Base-by-base conservation (phyloP, 2,888 invertebrate species). In the Oligia latruncula region DNA sequence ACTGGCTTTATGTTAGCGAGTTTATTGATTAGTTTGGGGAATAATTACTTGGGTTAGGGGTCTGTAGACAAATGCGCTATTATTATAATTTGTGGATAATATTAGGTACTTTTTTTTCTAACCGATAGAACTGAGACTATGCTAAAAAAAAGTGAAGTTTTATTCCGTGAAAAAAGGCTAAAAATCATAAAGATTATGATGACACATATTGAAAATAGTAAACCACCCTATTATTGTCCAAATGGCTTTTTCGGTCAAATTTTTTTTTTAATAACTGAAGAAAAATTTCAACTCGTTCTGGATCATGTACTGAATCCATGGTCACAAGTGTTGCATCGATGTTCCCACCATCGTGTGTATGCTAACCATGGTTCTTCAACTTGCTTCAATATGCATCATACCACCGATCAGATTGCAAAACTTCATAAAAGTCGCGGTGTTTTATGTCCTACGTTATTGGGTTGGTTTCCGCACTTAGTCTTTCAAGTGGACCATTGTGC, bases 1-100 rank as follows among this genome's bases (percentile, higher is more conserved):
- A 88, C 78, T 85, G 78, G 55, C 65, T 73, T 73, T 79, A 75
- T n/a, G 23, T 68, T 60, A 15, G 17, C 6, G 46, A 29, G 66
- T 11, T 2, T 71, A 82, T 79, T 62, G 71, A 82, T 85, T 82
- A 67, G 55, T 77, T 68, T 78, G 20, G 17, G 67, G 2, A 52
- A n/a, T 60, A 6, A 13, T 58, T 29, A 46, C 23, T 68, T 35
- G 2, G 35, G 9, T 81, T 58, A 52, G 49, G 49, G 29, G 15
- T 23, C 15, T 4, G 29, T 43, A 9, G 43, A 9, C 1, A 40
- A 67, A 9, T 40, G 11, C 13, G 35, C 17, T n/a, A 46, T 46
- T 11, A 49, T 49, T 43, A 72, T 23, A 23, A 66, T 8, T 40
- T 64, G 35, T 64, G 4, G 8, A 35, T 64, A 17, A 35, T 62